phyloP scores from a whole-genome alignment of 2,888 invertebrate genomes.

The Eulithis prunata region DNA sequence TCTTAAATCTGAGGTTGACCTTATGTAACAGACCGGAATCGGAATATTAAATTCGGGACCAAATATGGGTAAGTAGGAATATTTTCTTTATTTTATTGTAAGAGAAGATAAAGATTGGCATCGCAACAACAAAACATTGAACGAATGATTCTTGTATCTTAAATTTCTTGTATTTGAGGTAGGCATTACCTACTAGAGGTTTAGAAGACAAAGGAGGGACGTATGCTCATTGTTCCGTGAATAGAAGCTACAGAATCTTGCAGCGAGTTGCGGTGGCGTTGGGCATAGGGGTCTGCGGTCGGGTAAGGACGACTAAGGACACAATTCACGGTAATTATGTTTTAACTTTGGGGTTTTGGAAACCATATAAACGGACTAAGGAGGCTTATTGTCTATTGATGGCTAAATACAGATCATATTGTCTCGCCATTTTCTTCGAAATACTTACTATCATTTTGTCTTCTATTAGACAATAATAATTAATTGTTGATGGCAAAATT shows the following conservation, averaged over 20 bases:
- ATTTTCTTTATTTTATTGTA: not conserved
- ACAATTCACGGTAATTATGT: not conserved
- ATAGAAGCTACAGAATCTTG: constrained; percentile 13
- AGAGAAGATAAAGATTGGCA: not conserved
- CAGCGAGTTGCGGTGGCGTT: constrained; percentile 8
- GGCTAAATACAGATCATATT: no score
- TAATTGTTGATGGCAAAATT: no score
- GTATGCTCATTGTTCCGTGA: constrained; percentile 22
- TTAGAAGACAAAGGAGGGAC: constrained; percentile 19
- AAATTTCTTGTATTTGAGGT: no score
- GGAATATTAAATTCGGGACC: constrained; percentile 10
- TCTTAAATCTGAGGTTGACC: constrained; percentile 31
- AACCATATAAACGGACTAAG: no score
- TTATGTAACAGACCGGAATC: constrained; percentile 15
- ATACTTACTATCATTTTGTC: no score
- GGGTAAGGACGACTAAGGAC: not conserved
- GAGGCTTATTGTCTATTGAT: no score
- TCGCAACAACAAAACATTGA: no score
- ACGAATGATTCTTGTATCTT: not conserved
- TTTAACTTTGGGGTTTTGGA: not conserved
- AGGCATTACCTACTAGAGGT: not conserved
- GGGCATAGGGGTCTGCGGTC: constrained; percentile 10
- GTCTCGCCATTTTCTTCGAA: no score
- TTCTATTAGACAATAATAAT: no score
- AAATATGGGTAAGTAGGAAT: not conserved